These are phyloP conservation scores for Cherax quadricarinatus DNA, from an alignment of 1,140 invertebrate genomes.

Conservation along the genomic window DNA sequence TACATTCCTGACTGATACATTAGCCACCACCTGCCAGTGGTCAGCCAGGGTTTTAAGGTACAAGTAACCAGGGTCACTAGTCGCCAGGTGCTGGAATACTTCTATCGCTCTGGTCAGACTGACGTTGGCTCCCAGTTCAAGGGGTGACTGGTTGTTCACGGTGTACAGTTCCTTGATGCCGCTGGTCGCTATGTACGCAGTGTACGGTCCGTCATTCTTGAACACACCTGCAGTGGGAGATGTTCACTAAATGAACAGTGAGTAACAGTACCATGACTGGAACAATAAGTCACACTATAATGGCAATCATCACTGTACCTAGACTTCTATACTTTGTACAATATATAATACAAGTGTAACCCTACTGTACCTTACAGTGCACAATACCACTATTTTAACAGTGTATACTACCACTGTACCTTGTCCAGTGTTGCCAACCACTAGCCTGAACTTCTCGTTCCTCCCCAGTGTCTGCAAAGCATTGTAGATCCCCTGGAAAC, in stretches of 20 bases:
- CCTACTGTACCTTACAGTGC: no score
- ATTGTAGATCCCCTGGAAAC: constrained; percentile 49
- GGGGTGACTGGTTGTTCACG: constrained; percentile 1
- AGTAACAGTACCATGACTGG: no score
- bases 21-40: constrained; percentile 75
- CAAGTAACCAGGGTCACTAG: constrained; percentile 70
- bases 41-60: constrained; percentile 74
- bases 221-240: constrained; percentile 75
- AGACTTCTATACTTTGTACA: no score
- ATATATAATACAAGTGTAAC: no score
- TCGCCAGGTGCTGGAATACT: constrained; percentile 67
- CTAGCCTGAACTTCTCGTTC: constrained; percentile 33
- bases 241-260: no score
- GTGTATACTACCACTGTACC: constrained; percentile 14
- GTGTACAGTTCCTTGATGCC: constrained; percentile 75
- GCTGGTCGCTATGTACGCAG: constrained; percentile 76
- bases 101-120: constrained; percentile 72
- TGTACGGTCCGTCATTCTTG: constrained; percentile 76
- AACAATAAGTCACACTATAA: no score
- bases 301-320: no score
- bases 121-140: constrained; percentile 73
- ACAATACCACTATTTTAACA: neutral
- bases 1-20: constrained; percentile 76
- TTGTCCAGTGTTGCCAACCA: constrained; percentile 69
- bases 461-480: constrained; percentile 2